Conservation (phyloP, 2,888 invertebrate species). For the Megaustenia siamemsis region DNA sequence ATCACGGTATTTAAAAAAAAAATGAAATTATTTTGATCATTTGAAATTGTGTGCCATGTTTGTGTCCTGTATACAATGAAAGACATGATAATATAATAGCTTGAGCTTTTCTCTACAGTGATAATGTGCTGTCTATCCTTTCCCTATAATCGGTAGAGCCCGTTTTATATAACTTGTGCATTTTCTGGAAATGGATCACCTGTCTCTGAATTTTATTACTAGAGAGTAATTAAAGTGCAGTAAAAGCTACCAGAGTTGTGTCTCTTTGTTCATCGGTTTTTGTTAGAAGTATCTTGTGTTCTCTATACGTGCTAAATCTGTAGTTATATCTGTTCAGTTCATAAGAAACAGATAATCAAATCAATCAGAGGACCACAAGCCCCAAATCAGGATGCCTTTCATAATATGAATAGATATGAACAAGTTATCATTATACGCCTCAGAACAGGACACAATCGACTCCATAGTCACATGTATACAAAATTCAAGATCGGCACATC, state of each 20-base stretch:
- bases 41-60: constrained; percentile 21
- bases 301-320: no score
- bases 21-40: neutral
- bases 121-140: constrained; percentile 5
- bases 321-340: no score
- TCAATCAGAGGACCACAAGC: no score
- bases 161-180: neutral
- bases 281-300: no score
- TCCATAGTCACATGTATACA: no score
- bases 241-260: constrained; percentile 9
- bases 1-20: constrained; percentile 3
- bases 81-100: neutral
- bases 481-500: no score
- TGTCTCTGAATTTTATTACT: constrained; percentile 30
- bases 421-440: no score
- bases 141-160: constrained; percentile 16
- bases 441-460: no score
- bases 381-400: no score
- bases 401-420: no score
- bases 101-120: constrained; percentile 1
- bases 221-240: constrained; percentile 37
- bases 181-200: constrained; percentile 29
- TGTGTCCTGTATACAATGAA: neutral
- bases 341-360: no score
- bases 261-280: neutral